Base-by-base conservation (phyloP, 2,797 vertebrate species). In the Columba guinea region DNA sequence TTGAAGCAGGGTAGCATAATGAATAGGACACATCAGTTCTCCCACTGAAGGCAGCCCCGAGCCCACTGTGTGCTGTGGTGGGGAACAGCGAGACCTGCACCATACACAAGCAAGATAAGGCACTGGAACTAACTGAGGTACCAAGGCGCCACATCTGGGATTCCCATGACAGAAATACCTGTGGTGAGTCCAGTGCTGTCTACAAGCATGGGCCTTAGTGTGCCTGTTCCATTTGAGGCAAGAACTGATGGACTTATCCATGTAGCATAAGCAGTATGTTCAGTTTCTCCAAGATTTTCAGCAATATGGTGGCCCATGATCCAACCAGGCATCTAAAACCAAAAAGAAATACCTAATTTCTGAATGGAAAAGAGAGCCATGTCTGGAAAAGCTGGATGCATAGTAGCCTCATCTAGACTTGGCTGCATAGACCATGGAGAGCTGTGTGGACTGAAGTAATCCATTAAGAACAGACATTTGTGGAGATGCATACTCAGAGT, bases 201-300 rank as follows among this genome's bases (percentile, higher is more conserved):
- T 37, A 23, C 27, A 51, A 19, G 1, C 5, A 62, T 53, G 60
- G 18, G 12, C 24, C 10, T 58, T 63, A 30, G 10, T 24, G 15
- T 67, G 15, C 7, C 19, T 55, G 17, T 73, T 12, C 13, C 0
- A 0, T 20, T 7, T 27, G 14, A 15, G 11, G 6, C 27, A 63
- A 20, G 56, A 81, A 48, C 20, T 75, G 34, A 5, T 16, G 32
- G 19, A 7, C 8, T 48, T 48, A 23, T 41, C 10, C 44, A 52
- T 0, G 0, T 13, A 64, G 3, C 46, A 71, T 3, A 48, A 17
- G 22, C 26, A 59, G 24, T 12, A 48, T 8, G 1, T 75, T 84
- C 37, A 44, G 11, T 53, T 4, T 37, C 44, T 67, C 39, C 19
- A 56, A 67, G 56, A 37, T 56, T 88, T 95, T 60, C 20, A 44